Conservation (phyloP, 2,797 vertebrate species). For the Anguilla obscura region DNA sequence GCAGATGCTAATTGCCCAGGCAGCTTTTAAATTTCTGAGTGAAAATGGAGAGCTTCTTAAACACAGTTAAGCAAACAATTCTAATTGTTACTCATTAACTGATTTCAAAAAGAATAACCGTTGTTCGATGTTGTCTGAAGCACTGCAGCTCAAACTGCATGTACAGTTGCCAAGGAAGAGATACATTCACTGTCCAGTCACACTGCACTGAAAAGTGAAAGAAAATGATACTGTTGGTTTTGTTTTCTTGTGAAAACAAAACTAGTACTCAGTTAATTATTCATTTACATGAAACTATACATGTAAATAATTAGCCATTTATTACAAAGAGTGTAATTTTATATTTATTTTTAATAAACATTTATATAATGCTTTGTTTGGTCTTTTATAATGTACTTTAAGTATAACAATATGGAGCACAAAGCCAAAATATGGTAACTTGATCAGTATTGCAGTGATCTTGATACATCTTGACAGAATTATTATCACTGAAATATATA, state of each 20-base stretch:
- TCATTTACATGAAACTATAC: background rate
- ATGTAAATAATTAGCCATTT: background rate
- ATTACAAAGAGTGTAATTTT: conserved; percentile 29
- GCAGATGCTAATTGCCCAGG: conserved; percentile 32
- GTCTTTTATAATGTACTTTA: background rate
- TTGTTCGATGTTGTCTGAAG: background rate
- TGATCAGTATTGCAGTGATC: background rate
- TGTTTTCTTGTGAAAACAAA: background rate
- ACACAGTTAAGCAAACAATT: conserved; percentile 26
- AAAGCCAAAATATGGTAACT: background rate
- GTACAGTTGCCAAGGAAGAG: background rate
- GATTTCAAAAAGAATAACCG: background rate
- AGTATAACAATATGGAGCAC: background rate
- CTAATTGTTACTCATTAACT: conserved; percentile 21
- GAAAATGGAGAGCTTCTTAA: conserved; percentile 32
- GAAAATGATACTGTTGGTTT: conserved; percentile 21
- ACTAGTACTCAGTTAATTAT: background rate
- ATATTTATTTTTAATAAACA: conserved; percentile 45
- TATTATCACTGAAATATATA: background rate
- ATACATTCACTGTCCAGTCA: background rate
- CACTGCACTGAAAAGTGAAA: conserved; percentile 31
- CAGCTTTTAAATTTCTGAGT: conserved; percentile 29
- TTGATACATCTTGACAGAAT: background rate
- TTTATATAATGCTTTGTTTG: conserved; percentile 31
- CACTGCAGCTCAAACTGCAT: conserved; percentile 13